These are phyloP conservation scores for Hypanus sabinus DNA, from an alignment of 2,113 vertebrate genomes.

Conservation along the genomic window DNA sequence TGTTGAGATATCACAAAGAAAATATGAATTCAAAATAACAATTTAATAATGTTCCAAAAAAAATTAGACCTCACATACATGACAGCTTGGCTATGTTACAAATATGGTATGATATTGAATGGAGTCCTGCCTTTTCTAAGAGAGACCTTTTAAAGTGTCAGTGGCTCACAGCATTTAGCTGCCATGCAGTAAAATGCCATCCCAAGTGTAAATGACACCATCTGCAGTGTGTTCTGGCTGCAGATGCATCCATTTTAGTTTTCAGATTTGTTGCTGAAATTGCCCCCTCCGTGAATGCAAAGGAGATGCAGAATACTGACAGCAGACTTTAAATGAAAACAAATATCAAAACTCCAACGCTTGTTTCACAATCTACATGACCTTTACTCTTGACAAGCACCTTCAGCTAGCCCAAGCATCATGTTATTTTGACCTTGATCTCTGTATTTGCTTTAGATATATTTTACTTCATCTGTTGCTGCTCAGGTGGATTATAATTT, in stretches of 20 bases:
- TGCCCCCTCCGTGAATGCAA: background rate
- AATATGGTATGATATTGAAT: background rate
- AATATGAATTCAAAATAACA: background rate
- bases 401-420: background rate
- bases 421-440: background rate
- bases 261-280: background rate
- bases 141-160: background rate
- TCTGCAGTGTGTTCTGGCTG: background rate
- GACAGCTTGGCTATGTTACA: background rate
- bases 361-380: background rate
- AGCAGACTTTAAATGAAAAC: background rate
- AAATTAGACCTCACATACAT: background rate
- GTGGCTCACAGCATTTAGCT: background rate
- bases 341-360: background rate
- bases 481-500: background rate
- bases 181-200: background rate
- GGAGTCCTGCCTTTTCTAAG: background rate
- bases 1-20: background rate
- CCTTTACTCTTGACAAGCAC: background rate
- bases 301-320: background rate
- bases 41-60: background rate
- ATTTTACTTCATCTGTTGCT: background rate
- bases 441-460: background rate
- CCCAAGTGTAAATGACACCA: background rate
- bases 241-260: background rate